These are phyloP conservation scores for Pollenia labialis DNA, from an alignment of 2,888 invertebrate species.

Conservation along the genomic window DNA sequence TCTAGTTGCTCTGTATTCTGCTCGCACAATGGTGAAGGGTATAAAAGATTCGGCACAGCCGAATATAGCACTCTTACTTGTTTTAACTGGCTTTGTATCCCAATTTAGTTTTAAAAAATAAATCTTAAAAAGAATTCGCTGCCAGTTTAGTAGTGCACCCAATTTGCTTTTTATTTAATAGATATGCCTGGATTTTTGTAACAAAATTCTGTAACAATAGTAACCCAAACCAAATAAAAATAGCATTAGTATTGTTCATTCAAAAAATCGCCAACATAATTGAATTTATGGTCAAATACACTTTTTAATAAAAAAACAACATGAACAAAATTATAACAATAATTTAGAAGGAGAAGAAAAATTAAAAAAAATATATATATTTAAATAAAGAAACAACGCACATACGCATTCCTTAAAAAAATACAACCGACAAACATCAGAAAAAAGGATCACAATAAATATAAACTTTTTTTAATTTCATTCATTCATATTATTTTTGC, in stretches of 20 bases:
- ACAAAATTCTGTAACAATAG: too few relatives aligned
- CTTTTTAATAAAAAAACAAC: conserved; percentile 49
- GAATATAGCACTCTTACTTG: too few relatives aligned
- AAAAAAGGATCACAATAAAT: conserved; percentile 76
- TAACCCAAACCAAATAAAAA: not conserved
- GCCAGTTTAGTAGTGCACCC: too few relatives aligned
- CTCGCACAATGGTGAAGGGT: too few relatives aligned
- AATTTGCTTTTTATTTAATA: too few relatives aligned
- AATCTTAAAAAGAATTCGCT: too few relatives aligned
- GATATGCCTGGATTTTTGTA: not conserved
- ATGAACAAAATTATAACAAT: conserved; percentile 65
- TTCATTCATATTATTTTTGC: conserved; percentile 47
- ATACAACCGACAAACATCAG: conserved; percentile 63
- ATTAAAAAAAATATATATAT: conserved; percentile 58
- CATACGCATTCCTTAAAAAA: conserved; percentile 44
- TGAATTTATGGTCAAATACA: conserved; percentile 63
- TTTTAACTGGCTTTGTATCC: too few relatives aligned
- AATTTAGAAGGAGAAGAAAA: conserved; percentile 59
- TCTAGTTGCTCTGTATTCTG: too few relatives aligned
- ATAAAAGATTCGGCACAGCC: too few relatives aligned
- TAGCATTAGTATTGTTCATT: conserved; percentile 6
- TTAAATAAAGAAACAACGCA: conserved; percentile 54
- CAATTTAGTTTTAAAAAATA: too few relatives aligned
- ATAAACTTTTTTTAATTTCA: conserved; percentile 57
- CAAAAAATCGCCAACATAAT: conserved; percentile 55